Evolutionary conservation across 2,797 vertebrate genomes (phyloP).

Genomic region (Rhinella marina): DNA sequence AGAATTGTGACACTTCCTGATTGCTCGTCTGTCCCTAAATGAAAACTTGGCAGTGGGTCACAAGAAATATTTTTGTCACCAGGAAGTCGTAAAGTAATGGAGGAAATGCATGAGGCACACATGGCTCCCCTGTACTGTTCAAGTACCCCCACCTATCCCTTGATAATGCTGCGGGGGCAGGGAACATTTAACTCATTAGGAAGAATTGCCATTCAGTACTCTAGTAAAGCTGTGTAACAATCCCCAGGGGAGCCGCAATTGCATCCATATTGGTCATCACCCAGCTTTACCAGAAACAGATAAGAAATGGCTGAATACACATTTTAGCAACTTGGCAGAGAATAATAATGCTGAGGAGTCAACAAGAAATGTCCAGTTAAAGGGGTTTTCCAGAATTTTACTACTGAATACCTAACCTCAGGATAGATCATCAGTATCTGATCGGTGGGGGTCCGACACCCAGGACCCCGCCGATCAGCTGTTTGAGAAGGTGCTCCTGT

Average conservation of each 20-base stretch:
- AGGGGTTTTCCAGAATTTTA: too few relatives aligned
- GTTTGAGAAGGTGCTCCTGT: too few relatives aligned
- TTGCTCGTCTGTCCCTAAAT: background rate
- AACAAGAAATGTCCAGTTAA: too few relatives aligned
- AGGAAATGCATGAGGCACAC: background rate
- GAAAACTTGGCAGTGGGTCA: background rate
- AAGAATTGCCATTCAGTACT: background rate
- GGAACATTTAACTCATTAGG: background rate
- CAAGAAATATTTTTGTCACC: background rate
- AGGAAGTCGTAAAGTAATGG: slow-evolving; percentile 22
- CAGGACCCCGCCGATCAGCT: too few relatives aligned
- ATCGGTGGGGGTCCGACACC: too few relatives aligned
- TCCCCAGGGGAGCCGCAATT: background rate
- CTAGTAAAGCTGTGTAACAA: background rate
- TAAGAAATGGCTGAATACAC: background rate
- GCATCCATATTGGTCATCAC: background rate
- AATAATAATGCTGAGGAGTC: too few relatives aligned
- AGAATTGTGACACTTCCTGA: background rate
- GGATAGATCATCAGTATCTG: too few relatives aligned
- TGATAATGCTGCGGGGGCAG: background rate
- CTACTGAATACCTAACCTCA: too few relatives aligned
- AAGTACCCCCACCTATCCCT: background rate
- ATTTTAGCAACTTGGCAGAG: too few relatives aligned
- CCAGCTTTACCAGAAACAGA: background rate
- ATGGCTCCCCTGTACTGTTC: too few relatives aligned